Evolutionary conservation across 2,888 invertebrate species (phyloP), one percentile per base, ranked within the genome.

Genomic region (Cactoblastis cactorum): DNA sequence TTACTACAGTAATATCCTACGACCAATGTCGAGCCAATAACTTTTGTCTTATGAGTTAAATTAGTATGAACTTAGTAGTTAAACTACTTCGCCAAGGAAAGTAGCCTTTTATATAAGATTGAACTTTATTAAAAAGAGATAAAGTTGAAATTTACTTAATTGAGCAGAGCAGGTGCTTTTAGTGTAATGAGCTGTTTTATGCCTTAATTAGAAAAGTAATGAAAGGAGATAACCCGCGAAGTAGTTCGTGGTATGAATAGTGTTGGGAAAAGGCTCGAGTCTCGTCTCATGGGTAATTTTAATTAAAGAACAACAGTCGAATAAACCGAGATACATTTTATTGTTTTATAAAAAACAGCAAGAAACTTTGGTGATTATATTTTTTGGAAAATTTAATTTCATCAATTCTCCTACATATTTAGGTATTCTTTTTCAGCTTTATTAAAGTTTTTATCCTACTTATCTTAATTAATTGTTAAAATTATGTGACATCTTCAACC

Each of bases 181-280:
- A 43, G 28, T 43, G 43, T 17, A 43, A 43, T 28, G 28, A 24
- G 24, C 49, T 48, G 51, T 55, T 50, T 49, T 37, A 51, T 51
- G 49, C 38, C 55, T 55, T 55, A 55, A 55, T 55, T 55, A 51
- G 53, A 35, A 37, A 45, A 32, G 46, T 53, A 49, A 53, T 53
- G 46, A 46, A 45, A 22, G 35, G 46, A 34, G 51, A 51, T 51
- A 53, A 50, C 49, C 47, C 41, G 45, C 46, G 32, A 43, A 49
- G 47, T 49, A 46, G 49, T 37, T 38, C 38, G 54, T 45, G 38
- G 38, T 28, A 19, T 14, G 48, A 51, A 33, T 39, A 28, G 28
- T 28, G 28, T 28, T 28, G 28, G 3, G 28, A 28, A 28, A 6
- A 28, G 28, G 28, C 28, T 28, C 3, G 22, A 28, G 28, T 28